Conservation (phyloP, 2,888 invertebrate genomes). For the Liodrosophila aerea region DNA sequence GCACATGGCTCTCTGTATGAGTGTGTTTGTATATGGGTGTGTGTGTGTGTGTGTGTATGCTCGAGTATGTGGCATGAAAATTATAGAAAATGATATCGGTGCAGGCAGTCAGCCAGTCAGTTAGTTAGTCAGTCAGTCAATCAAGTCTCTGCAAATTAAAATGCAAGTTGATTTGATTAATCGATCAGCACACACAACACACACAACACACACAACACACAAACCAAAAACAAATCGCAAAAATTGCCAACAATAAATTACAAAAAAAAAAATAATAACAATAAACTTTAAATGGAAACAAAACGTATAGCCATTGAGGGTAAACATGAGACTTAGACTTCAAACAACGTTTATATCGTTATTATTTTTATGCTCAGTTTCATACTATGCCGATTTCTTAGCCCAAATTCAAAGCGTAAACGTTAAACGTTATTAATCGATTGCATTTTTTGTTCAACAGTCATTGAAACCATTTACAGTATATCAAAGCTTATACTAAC, state of each 20-base stretch:
- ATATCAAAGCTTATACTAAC: too few relatives aligned
- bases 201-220: neutral
- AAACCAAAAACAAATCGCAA: neutral
- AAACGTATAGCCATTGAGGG: too few relatives aligned
- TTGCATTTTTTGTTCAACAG: too few relatives aligned
- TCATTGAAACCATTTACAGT: too few relatives aligned
- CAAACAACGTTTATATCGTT: too few relatives aligned
- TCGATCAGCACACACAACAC: slow-evolving; percentile 48
- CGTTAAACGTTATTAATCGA: too few relatives aligned
- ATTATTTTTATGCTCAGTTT: too few relatives aligned
- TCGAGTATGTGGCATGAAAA: slow-evolving; percentile 64
- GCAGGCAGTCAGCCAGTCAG: slow-evolving; percentile 50
- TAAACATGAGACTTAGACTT: too few relatives aligned
- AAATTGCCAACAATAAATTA: neutral
- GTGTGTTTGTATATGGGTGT: slow-evolving; percentile 9
- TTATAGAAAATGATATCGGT: slow-evolving; percentile 71
- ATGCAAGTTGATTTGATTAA: slow-evolving; percentile 69
- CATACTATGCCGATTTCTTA: too few relatives aligned
- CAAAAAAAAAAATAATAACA: too few relatives aligned
- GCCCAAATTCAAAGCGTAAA: too few relatives aligned
- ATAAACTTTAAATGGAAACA: too few relatives aligned
- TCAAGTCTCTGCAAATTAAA: slow-evolving; percentile 53
- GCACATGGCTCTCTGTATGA: slow-evolving; percentile 50
- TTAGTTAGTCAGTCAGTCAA: slow-evolving; percentile 56
- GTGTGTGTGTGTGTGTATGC: slow-evolving; percentile 5